A percentile compares a stretch with the other conserved stretches of the same genome.
Conservation (phyloP, 2,113 vertebrate genomes). For the Leptodactylus fuscus region DNA sequence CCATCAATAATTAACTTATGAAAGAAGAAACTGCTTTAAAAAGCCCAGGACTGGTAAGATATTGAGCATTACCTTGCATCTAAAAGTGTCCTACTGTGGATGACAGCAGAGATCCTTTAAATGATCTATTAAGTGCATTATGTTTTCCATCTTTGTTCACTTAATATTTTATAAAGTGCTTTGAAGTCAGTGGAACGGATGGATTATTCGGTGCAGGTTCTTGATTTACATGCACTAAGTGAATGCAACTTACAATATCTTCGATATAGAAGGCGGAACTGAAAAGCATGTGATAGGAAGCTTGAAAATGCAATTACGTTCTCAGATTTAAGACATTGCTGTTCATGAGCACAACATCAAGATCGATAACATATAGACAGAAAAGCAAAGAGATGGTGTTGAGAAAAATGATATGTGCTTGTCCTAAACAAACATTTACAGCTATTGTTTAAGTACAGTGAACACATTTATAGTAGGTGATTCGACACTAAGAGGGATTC, state of each 20-base stretch:
- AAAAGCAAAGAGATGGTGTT: neutral
- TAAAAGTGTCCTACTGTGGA: constrained; percentile 22
- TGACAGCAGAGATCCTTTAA: constrained; percentile 43
- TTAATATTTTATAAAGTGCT: constrained; percentile 58
- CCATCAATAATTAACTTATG: constrained; percentile 44
- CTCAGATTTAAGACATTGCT: neutral
- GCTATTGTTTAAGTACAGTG: neutral
- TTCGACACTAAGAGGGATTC: too few species aligned
- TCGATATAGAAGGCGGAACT: neutral
- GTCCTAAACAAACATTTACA: neutral
- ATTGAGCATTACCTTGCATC: constrained; percentile 30
- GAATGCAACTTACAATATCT: neutral
- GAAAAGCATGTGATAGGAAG: neutral
- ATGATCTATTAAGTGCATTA: constrained; percentile 49
- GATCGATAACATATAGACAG: neutral
- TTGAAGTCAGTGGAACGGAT: constrained; percentile 27
- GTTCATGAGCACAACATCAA: neutral
- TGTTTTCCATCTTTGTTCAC: constrained; percentile 36
- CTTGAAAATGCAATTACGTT: neutral
- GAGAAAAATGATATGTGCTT: neutral
- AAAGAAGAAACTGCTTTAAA: constrained; percentile 37
- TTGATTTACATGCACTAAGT: constrained; percentile 21
- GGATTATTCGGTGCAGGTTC: constrained; percentile 12
- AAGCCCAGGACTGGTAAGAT: constrained; percentile 5
- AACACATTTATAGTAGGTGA: too few species aligned